These are phyloP conservation scores for Gerris lacustris DNA, from an alignment of 2,888 invertebrate species.

Conservation along the genomic window DNA sequence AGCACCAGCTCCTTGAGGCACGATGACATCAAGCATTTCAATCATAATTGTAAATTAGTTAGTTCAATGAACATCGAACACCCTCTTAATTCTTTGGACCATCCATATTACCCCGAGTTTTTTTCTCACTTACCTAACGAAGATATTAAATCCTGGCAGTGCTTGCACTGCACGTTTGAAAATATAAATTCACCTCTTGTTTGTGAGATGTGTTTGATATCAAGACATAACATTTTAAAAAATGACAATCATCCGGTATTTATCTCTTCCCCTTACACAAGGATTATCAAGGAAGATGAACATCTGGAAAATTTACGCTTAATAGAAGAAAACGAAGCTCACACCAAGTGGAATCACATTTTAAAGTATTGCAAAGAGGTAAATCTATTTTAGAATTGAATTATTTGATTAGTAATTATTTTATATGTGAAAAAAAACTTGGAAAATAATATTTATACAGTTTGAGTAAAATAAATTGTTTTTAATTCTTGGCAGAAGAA, in stretches of 20 bases:
- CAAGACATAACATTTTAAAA: slow-evolving; percentile 34
- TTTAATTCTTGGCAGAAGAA: too few relatives aligned
- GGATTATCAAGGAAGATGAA: slow-evolving; percentile 49
- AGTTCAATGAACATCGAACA: slow-evolving; percentile 15
- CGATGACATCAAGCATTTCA: slow-evolving; percentile 22
- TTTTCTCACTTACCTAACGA: slow-evolving; percentile 11
- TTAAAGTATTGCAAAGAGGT: slow-evolving; percentile 77
- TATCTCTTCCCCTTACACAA: slow-evolving; percentile 3
- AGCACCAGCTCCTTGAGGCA: slow-evolving; percentile 45
- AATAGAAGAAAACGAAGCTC: slow-evolving; percentile 74
- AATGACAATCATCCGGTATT: slow-evolving; percentile 17
- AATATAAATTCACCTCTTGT: slow-evolving; percentile 50
- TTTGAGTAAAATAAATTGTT: too few relatives aligned
- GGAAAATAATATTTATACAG: too few relatives aligned
- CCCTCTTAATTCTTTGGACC: slow-evolving; percentile 17
- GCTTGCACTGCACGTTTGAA: slow-evolving; percentile 67
- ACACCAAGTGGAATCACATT: slow-evolving; percentile 84
- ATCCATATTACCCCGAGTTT: slow-evolving; percentile 18
- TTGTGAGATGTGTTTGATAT: slow-evolving; percentile 66
- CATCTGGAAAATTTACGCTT: slow-evolving; percentile 70
- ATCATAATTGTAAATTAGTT: slow-evolving; percentile 16
- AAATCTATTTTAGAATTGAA: slow-evolving; percentile 30
- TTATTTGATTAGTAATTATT: slow-evolving; percentile 1
- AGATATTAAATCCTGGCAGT: slow-evolving; percentile 48
- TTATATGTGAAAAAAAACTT: neutral